Evolutionary conservation across 2,113 vertebrate species (phyloP).

Genomic region (Anarhynchus alexandrinus): DNA sequence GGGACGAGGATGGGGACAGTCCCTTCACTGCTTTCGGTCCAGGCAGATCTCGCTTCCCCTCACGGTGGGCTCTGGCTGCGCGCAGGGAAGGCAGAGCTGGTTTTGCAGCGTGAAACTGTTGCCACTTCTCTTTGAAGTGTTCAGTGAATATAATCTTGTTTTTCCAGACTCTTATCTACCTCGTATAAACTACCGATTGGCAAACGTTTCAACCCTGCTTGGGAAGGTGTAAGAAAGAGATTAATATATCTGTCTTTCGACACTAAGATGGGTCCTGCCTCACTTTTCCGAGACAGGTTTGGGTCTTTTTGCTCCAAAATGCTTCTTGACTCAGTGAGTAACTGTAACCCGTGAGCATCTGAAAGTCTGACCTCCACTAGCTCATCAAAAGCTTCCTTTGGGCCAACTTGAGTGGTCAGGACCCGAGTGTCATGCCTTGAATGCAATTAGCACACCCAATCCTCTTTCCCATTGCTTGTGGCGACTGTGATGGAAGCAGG

Average conservation of each 20-base stretch:
- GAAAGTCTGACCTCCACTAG: not conserved
- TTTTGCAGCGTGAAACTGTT: not conserved
- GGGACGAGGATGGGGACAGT: not conserved
- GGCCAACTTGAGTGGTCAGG: not conserved
- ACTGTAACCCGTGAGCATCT: fast-evolving
- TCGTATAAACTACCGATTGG: not conserved
- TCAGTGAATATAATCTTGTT: slow-evolving; percentile 25
- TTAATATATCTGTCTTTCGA: not conserved
- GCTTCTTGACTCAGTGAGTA: fast-evolving
- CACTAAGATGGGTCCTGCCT: not conserved
- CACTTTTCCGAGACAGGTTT: not conserved
- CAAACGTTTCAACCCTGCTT: not conserved
- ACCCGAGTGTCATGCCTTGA: not conserved
- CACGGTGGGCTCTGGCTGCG: not conserved
- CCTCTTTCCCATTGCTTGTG: not conserved
- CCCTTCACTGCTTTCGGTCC: not conserved
- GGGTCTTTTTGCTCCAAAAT: not conserved
- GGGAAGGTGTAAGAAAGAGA: not conserved
- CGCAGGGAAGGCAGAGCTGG: not conserved
- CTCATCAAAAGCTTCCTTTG: not conserved
- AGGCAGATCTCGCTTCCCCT: not conserved
- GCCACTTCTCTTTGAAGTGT: not conserved
- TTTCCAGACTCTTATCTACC: slow-evolving; percentile 23
- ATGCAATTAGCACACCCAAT: not conserved
- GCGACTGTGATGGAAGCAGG: not conserved